Base-by-base conservation (phyloP, 2,113 vertebrate genomes). In the Euleptes europaea region DNA sequence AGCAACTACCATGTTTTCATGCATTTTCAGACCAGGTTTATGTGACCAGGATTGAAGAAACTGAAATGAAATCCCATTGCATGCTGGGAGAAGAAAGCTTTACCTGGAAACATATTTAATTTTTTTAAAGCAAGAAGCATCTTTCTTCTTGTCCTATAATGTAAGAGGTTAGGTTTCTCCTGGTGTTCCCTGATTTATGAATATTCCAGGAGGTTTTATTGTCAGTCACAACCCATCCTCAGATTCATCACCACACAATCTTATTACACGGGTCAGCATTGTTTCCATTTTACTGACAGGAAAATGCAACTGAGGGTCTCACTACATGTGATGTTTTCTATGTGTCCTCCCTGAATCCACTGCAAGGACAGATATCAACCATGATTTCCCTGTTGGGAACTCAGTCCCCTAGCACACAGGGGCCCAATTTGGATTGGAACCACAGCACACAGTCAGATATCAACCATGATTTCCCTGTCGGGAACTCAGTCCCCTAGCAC, bases 21-120 rank as follows among this genome's bases (percentile, higher is more conserved):
- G 44, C 31, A 47, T 75, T 82, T 83, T 54, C 70, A 0, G 0
- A 73, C 71, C 77, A 57, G 72, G 35, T 21, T 67, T 57, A 35
- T n/a, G 49, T 19, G 8, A 54, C 35, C 51, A 90, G 78, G 80
- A 87, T 72, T 88, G 77, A 76, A 86, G 51, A 90, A 47, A 89
- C 2, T 11, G 84, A 7, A 38, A 73, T 63, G 26, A 21, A 57
- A 31, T 0, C 21, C 78, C 73, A 40, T 49, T 75, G 86, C 73
- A 80, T 49, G 14, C 79, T n/a, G 28, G 60, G 35, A 71, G 90
- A 65, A 89, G 74, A 72, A n/a, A 87, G 79, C 31, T 33, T 69
- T 76, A 73, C 33, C 70, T 31, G 10, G 23, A 85, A 73, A 80
- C 38, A 4, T 40, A 71, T 78, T 69, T 51, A 47, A 15, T 86